phyloP scores from a whole-genome alignment of 1,140 invertebrate genomes.

The Lutraria rhynchaena region DNA sequence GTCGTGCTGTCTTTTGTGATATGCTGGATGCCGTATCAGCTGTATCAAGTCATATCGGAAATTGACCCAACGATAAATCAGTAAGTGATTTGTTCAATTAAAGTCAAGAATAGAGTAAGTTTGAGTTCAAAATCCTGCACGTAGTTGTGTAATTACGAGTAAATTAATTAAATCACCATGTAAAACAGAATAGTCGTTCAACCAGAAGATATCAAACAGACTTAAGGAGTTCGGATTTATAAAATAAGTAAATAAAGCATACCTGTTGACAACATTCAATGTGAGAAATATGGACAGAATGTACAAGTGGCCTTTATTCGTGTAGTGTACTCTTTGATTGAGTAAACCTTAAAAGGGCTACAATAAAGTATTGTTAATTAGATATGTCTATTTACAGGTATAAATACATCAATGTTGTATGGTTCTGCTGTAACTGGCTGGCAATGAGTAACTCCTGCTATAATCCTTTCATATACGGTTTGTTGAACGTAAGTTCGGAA shows the following conservation, averaged over 20 bases:
- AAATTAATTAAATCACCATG: no score
- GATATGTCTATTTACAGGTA: conserved; percentile 74
- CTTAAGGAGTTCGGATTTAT: no score
- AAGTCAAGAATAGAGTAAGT: not conserved
- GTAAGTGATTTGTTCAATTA: conserved; percentile 3
- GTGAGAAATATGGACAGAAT: no score
- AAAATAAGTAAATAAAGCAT: no score
- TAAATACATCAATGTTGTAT: conserved; percentile 82
- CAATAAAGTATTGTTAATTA: no score
- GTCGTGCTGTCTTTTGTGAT: conserved; percentile 33
- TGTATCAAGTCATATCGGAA: conserved; percentile 19
- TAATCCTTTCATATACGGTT: conserved; percentile 93
- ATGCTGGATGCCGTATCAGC: conserved; percentile 33
- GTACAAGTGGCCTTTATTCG: no score
- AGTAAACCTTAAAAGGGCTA: no score
- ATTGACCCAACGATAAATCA: conserved; percentile 17
- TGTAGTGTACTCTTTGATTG: no score
- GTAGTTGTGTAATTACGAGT: no score
- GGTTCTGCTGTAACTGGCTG: conserved; percentile 91
- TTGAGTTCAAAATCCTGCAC: not conserved
- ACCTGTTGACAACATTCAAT: no score
- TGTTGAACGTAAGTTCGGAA: conserved; percentile 89
- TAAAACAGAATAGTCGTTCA: no score
- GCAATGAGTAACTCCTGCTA: conserved; percentile 94
- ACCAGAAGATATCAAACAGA: no score